phyloP scores from a whole-genome alignment of 2,797 vertebrate species.

The Poeciliopsis paucimaculata region DNA sequence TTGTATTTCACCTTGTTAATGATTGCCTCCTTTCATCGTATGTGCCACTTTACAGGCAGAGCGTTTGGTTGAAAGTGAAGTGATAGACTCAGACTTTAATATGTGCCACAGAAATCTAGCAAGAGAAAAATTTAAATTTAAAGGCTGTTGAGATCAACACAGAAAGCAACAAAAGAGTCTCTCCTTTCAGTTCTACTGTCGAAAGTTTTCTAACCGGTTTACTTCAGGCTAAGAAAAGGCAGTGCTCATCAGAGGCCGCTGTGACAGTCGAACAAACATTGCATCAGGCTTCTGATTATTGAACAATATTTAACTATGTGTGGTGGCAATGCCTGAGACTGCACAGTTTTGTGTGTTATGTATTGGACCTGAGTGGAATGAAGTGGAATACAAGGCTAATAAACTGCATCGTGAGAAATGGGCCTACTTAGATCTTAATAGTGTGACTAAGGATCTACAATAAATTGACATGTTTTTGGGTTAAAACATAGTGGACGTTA shows the following conservation, averaged over 20 bases:
- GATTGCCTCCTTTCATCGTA: slow-evolving; percentile 30
- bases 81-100: slow-evolving; percentile 20
- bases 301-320: slow-evolving; percentile 50
- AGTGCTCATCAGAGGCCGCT: background rate
- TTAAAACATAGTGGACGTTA: background rate
- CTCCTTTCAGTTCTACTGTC: background rate
- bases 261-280: slow-evolving; percentile 31
- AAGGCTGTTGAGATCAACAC: background rate
- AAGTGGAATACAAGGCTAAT: slow-evolving; percentile 5
- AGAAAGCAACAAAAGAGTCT: background rate
- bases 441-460: background rate
- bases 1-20: slow-evolving; percentile 36
- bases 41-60: background rate
- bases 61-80: background rate
- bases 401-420: background rate
- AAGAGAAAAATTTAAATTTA: background rate
- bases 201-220: background rate
- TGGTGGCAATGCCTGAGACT: background rate
- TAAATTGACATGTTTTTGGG: background rate
- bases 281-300: slow-evolving; percentile 38
- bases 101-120: background rate
- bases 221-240: slow-evolving; percentile 5
- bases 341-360: background rate
- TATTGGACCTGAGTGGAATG: background rate
- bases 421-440: background rate